A percentile compares a stretch with the other conserved stretches of the same genome.
phyloP scores from a whole-genome alignment of 2,888 invertebrate species.

The Orchesella flavescens region DNA sequence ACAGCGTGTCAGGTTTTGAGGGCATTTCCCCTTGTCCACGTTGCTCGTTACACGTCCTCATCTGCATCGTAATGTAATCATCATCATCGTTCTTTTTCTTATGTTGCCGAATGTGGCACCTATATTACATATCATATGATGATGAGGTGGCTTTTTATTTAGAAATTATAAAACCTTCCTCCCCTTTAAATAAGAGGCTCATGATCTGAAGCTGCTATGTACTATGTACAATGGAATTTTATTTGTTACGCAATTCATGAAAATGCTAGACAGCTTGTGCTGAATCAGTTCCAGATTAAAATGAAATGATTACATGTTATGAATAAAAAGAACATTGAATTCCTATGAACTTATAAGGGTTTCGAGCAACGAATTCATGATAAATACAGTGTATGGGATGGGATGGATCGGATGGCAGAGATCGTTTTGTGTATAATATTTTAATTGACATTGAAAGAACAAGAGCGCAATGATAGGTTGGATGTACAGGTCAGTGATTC shows the following conservation, averaged over 20 bases:
- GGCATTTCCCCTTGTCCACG: slow-evolving; percentile 61
- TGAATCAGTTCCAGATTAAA: slow-evolving; percentile 39
- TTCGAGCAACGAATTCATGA: too few relatives aligned
- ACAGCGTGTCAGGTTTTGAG: slow-evolving; percentile 59
- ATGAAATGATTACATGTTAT: slow-evolving; percentile 41
- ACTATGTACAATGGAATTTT: not conserved
- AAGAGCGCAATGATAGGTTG: slow-evolving; percentile 49
- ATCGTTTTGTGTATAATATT: too few relatives aligned
- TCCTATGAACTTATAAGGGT: not conserved
- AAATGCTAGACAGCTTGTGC: slow-evolving; percentile 50
- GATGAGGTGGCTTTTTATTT: slow-evolving; percentile 27
- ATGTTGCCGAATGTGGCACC: not conserved
- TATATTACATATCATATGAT: not conserved
- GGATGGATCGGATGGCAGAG: too few relatives aligned
- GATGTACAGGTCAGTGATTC: slow-evolving; percentile 62
- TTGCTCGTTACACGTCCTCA: slow-evolving; percentile 55
- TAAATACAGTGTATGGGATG: too few relatives aligned
- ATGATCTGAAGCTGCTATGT: not conserved
- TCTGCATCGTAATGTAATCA: not conserved
- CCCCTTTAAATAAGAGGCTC: not conserved
- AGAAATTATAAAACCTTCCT: slow-evolving; percentile 23
- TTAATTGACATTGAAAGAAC: not conserved
- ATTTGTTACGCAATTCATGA: slow-evolving; percentile 14
- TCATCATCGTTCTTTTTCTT: slow-evolving; percentile 10
- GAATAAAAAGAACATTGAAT: not conserved